These are phyloP conservation scores for Rhingia rostrata DNA, from an alignment of 2,888 invertebrate genomes.

Conservation along the genomic window DNA sequence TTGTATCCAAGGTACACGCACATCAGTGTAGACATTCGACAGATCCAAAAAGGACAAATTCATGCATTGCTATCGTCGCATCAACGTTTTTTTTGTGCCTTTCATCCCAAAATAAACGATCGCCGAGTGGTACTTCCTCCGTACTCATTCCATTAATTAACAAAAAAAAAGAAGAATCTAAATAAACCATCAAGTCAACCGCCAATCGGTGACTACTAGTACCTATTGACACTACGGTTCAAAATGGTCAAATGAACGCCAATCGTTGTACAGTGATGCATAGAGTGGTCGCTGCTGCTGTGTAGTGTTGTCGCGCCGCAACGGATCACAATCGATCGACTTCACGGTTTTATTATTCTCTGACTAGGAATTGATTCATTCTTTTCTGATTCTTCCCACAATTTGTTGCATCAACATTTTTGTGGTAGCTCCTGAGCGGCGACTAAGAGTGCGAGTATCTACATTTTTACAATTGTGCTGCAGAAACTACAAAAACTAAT, in stretches of 20 bases:
- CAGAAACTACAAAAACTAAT: slow-evolving; percentile 33
- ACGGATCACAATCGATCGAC: slow-evolving; percentile 54
- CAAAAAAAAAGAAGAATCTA: slow-evolving; percentile 32
- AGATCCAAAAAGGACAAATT: slow-evolving; percentile 62
- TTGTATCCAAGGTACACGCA: slow-evolving; percentile 57
- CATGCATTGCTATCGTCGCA: slow-evolving; percentile 39
- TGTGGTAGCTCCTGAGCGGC: slow-evolving; percentile 20
- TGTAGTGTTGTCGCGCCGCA: slow-evolving; percentile 30
- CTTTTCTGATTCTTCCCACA: slow-evolving; percentile 60
- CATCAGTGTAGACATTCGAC: slow-evolving; percentile 46
- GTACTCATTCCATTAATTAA: slow-evolving; percentile 36
- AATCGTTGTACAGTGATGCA: slow-evolving; percentile 39
- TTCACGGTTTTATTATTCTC: slow-evolving; percentile 45
- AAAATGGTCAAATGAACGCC: slow-evolving; percentile 60
- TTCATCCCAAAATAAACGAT: slow-evolving; percentile 63
- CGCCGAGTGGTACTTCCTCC: slow-evolving; percentile 33
- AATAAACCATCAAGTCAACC: slow-evolving; percentile 53
- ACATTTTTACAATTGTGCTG: slow-evolving; percentile 24
- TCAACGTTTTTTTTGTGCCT: slow-evolving; percentile 30
- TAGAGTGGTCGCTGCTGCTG: slow-evolving; percentile 25
- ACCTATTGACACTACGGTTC: slow-evolving; percentile 70
- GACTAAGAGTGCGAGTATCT: background rate
- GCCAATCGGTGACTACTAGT: slow-evolving; percentile 46
- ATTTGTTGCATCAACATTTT: slow-evolving; percentile 66
- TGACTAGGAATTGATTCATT: slow-evolving; percentile 54